Evolutionary conservation across 2,797 vertebrate species (phyloP), one percentile per base, ranked within the genome.

Genomic region (Mus spretus): DNA sequence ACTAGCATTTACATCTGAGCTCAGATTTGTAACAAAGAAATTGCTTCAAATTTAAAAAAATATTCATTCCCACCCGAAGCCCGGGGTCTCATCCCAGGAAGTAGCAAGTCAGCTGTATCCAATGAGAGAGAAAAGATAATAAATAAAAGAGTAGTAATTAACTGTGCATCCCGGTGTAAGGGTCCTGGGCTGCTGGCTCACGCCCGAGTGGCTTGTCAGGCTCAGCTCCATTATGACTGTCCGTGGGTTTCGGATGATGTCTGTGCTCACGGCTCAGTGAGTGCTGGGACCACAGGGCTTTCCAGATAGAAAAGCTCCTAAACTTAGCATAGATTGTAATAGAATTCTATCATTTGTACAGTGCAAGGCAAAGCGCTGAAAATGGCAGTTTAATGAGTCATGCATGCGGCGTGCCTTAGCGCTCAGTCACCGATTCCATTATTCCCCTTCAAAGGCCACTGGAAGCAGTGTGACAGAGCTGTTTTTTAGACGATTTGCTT

Each of bases 311-410:
- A 98, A 98, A 96, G 97, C 98, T 96, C 89, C 92, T 47, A 37
- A 98, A 97, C 1, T 89, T 78, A 90, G 2, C 97, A 97, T 86
- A 98, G 98, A 98, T 91, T 95, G 98, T 95, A 98, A 95, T 89
- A 96, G n/a, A 96, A 98, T 97, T 98, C 98, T 98, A 97, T 98
- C 97, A 97, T 96, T 98, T 98, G 98, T 95, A 96, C 57, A 88
- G 90, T 96, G 90, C 31, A 77, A 98, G 98, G 98, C 96, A 96
- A 96, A 98, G 98, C 97, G 97, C 97, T 98, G 97, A 96, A 98
- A 98, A 98, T 98, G 98, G 98, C 98, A 98, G 98, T 97, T 98
- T 98, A 99, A 99, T 98, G 98, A 98, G 98, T 98, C 98, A 98
- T 98, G 98, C 98, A 98, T 98, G 98, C 97, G 98, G 95, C 97